Conservation (phyloP, 2,797 vertebrate genomes). For the Philypnodon macrostomus region DNA sequence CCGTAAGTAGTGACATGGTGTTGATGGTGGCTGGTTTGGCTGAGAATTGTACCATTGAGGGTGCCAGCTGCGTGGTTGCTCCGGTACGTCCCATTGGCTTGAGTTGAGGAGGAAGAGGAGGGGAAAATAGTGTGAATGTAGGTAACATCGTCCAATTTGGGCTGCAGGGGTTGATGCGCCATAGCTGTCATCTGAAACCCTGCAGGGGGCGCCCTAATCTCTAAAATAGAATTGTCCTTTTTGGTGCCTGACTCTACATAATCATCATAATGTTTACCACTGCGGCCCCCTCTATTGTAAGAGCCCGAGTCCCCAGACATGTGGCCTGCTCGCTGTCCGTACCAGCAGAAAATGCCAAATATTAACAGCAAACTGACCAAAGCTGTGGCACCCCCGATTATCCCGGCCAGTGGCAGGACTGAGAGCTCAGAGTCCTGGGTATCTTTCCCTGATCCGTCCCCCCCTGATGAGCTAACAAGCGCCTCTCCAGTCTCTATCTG, state of each 20-base stretch:
- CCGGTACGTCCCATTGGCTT: constrained; percentile 72
- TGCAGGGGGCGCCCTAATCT: constrained; percentile 84
- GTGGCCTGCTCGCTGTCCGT: constrained; percentile 86
- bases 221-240: constrained; percentile 93
- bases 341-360: constrained; percentile 91
- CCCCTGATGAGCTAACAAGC: constrained; percentile 52
- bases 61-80: constrained; percentile 64
- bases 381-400: constrained; percentile 88
- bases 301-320: constrained; percentile 79
- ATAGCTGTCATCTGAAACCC: constrained; percentile 91
- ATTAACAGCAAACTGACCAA: constrained; percentile 88
- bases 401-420: constrained; percentile 86
- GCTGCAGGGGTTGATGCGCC: constrained; percentile 81
- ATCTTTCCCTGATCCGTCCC: constrained; percentile 63
- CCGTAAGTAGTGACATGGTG: constrained; percentile 86
- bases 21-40: constrained; percentile 87
- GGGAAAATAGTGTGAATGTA: constrained; percentile 94
- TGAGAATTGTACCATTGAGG: constrained; percentile 87
- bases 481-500: constrained; percentile 87
- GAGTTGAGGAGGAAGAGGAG: constrained; percentile 72
- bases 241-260: constrained; percentile 93
- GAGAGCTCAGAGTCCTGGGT: constrained; percentile 76
- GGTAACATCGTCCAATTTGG: constrained; percentile 85
- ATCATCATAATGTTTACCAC: constrained; percentile 87
- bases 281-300: constrained; percentile 79